phyloP scores from a whole-genome alignment of 1,140 invertebrate species.

The Lanistes nyassanus region DNA sequence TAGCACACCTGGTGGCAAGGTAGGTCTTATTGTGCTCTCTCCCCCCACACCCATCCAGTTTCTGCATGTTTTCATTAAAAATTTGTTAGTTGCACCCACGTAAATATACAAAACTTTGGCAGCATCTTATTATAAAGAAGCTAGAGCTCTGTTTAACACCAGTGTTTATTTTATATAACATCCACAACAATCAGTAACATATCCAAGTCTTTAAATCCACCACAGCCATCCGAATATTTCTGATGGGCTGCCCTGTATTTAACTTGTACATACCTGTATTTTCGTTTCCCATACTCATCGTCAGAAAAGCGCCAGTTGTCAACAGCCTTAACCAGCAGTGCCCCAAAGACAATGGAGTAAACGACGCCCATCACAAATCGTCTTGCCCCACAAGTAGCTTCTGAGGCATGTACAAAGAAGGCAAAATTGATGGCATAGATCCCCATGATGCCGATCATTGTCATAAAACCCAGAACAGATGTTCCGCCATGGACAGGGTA shows the following conservation, averaged over 20 bases:
- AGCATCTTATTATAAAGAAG: no score
- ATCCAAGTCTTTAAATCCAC: no score
- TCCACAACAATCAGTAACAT: no score
- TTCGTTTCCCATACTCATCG: constrained; percentile 42
- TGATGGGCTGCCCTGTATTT: not conserved
- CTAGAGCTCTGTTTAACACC: no score
- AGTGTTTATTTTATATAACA: no score
- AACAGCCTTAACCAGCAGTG: constrained; percentile 68
- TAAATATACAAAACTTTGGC: no score
- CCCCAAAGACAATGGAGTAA: constrained; percentile 67
- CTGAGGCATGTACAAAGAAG: constrained; percentile 67
- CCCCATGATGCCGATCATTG: constrained; percentile 68
- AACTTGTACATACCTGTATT: constrained; percentile 37
- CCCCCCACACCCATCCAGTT: no score
- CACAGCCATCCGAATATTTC: no score
- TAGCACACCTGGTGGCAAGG: no score
- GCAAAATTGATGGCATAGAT: constrained; percentile 69
- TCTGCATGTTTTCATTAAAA: no score
- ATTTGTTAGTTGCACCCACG: no score
- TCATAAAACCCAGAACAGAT: constrained; percentile 68
- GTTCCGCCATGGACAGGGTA: constrained; percentile 67
- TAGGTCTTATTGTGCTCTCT: no score
- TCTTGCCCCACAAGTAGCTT: constrained; percentile 65
- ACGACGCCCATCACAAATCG: constrained; percentile 65
- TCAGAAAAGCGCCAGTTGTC: constrained; percentile 65